phyloP scores from a whole-genome alignment of 2,113 vertebrate genomes.

The Nesogale talazaci region DNA sequence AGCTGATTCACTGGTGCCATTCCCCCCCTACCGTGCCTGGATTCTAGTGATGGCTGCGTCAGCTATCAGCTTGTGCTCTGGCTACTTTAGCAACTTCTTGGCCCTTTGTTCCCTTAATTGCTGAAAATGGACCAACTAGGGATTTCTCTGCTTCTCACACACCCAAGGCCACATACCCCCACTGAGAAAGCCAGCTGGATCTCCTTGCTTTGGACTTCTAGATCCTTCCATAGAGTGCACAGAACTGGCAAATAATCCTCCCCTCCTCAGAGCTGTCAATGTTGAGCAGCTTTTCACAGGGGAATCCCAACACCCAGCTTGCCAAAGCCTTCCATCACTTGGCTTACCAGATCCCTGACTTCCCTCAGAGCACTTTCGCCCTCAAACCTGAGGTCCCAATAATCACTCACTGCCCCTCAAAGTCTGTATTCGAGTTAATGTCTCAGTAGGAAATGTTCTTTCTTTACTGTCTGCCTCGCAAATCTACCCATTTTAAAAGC shows the following conservation, averaged over 20 bases:
- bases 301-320: neutral
- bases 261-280: neutral
- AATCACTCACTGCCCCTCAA: neutral
- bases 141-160: no score
- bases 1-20: no score
- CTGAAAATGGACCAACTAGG: no score
- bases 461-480: slow-evolving; percentile 6
- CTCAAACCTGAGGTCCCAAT: neutral
- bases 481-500: neutral
- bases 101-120: no score
- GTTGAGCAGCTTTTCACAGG: neutral
- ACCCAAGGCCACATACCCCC: neutral
- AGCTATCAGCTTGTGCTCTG: no score
- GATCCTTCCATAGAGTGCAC: neutral
- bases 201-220: neutral
- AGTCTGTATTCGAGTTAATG: neutral
- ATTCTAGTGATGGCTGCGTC: no score
- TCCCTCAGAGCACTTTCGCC: neutral
- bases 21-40: no score
- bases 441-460: neutral
- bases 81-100: no score
- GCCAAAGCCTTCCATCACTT: neutral
- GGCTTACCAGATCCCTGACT: neutral
- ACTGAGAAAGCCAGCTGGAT: neutral
- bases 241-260: neutral